Percentiles rank a stretch among this genome's conserved stretches.
Conservation (phyloP, 2,797 vertebrate genomes). For the Centroberyx gerrardi region DNA sequence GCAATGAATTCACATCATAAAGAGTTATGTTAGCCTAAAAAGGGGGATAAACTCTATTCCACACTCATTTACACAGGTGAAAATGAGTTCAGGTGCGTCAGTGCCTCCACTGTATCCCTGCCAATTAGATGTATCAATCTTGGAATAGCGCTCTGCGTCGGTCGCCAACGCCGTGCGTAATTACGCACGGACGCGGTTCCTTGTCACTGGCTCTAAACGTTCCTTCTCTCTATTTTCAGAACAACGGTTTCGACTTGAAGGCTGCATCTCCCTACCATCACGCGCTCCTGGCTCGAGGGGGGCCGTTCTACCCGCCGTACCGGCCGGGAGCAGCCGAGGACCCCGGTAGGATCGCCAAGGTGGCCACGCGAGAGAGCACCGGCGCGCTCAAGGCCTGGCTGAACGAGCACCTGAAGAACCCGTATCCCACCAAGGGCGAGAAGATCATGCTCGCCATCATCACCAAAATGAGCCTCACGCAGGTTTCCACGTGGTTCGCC, state of each 20-base stretch:
- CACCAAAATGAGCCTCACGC: slow-evolving; percentile 90
- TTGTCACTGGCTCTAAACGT: not conserved
- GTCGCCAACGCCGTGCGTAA: slow-evolving; percentile 32
- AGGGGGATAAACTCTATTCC: too few relatives aligned
- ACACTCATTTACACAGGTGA: too few relatives aligned
- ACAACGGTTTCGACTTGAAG: slow-evolving; percentile 83
- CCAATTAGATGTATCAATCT: not conserved
- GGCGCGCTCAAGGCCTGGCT: slow-evolving; percentile 89
- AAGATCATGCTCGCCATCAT: slow-evolving; percentile 91
- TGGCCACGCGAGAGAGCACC: slow-evolving; percentile 88
- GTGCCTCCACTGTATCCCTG: not conserved
- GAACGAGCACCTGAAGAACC: slow-evolving; percentile 89
- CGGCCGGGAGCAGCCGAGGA: slow-evolving; percentile 79
- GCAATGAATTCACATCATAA: too few relatives aligned
- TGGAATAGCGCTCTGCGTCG: not conserved
- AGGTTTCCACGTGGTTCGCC: slow-evolving; percentile 91
- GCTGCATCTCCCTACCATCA: slow-evolving; percentile 83
- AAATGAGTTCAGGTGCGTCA: not conserved
- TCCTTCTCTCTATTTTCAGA: slow-evolving; percentile 65
- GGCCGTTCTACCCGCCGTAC: slow-evolving; percentile 81
- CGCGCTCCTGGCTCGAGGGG: slow-evolving; percentile 79
- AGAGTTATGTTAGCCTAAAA: too few relatives aligned
- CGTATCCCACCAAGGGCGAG: slow-evolving; percentile 89
- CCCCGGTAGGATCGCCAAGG: slow-evolving; percentile 83
- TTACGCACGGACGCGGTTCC: slow-evolving; percentile 20